These are phyloP conservation scores for Lynx canadensis DNA, from an alignment of 2,113 vertebrate species.

Conservation along the genomic window DNA sequence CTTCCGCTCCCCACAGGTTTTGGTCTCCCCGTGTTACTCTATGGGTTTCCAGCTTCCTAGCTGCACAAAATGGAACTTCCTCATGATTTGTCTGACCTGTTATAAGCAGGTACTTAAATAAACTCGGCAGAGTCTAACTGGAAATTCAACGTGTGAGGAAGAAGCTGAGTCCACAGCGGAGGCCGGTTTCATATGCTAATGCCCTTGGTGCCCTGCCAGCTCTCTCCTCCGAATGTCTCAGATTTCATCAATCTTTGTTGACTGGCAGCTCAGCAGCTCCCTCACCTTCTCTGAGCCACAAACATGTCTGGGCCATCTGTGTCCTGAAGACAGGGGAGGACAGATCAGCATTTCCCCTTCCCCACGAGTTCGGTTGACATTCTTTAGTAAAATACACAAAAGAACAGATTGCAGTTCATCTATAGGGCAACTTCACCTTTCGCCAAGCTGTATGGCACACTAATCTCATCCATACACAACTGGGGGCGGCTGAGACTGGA, in stretches of 20 bases:
- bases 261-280: conserved; percentile 29
- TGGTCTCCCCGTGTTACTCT: not conserved
- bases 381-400: not conserved
- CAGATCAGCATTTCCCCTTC: not conserved
- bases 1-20: not conserved
- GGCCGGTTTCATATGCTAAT: not conserved
- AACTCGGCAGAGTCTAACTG: not conserved
- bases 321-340: conserved; percentile 33
- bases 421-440: not conserved
- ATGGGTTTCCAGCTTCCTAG: fast-evolving
- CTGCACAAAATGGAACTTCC: not conserved
- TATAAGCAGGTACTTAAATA: not conserved
- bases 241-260: not conserved
- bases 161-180: not conserved
- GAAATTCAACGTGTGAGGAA: not conserved
- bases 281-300: not conserved
- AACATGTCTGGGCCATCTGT: conserved; percentile 42
- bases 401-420: conserved; percentile 32
- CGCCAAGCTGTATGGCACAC: not conserved
- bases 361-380: not conserved
- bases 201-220: not conserved
- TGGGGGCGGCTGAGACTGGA: not conserved
- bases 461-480: not conserved
- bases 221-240: not conserved
- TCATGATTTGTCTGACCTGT: not conserved